These are phyloP conservation scores for Ormyrus labotus DNA, from an alignment of 2,888 invertebrate species.

Conservation along the genomic window DNA sequence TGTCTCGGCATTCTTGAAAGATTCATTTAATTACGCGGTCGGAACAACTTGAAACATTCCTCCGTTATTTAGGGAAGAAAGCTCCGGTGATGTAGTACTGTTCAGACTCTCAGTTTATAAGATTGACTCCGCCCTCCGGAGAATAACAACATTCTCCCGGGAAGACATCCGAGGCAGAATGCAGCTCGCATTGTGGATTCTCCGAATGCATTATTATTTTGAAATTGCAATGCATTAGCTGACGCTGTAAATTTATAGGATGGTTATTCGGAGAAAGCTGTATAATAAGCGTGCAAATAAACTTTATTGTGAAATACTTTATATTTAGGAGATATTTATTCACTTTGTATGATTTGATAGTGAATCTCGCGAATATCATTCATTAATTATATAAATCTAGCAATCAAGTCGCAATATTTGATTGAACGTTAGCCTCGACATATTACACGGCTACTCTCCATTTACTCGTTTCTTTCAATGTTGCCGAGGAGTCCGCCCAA, in stretches of 20 bases:
- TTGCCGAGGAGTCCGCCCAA: background rate
- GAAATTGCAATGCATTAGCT: background rate
- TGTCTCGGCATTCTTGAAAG: background rate
- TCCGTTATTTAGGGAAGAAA: background rate
- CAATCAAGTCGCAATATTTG: background rate
- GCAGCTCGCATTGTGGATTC: slow-evolving; percentile 7
- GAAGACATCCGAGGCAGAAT: background rate
- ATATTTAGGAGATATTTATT: too few relatives aligned
- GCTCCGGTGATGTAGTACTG: background rate
- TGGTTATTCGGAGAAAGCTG: too few relatives aligned
- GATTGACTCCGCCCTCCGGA: slow-evolving; percentile 17
- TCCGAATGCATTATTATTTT: slow-evolving; percentile 20
- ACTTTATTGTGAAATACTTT: too few relatives aligned
- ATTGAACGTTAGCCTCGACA: background rate
- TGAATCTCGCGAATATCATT: too few relatives aligned
- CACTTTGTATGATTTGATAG: too few relatives aligned
- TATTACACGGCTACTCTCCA: too few relatives aligned
- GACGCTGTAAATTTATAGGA: too few relatives aligned
- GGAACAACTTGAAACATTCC: too few relatives aligned
- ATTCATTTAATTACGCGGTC: background rate
- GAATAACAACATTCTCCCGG: slow-evolving; percentile 34
- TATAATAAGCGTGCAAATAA: too few relatives aligned
- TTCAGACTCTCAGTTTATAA: slow-evolving; percentile 12
- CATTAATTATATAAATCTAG: too few relatives aligned
- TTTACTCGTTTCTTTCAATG: too few relatives aligned